phyloP scores from a whole-genome alignment of 2,888 invertebrate genomes.

The Podabrus alpinus region DNA sequence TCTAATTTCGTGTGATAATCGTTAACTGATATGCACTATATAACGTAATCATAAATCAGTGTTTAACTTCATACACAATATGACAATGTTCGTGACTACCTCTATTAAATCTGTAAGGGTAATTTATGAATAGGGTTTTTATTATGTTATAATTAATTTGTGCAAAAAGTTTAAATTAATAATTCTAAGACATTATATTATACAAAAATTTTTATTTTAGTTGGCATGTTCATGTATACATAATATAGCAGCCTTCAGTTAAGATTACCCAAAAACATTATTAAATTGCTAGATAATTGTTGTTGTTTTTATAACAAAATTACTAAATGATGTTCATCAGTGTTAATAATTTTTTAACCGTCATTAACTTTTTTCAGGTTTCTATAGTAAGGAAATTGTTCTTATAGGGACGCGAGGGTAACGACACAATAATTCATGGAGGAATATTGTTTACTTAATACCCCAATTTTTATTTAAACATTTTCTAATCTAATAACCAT shows the following conservation, averaged over 20 bases:
- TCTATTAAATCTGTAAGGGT: not conserved
- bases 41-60: not conserved
- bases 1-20: not conserved
- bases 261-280: too few relatives aligned
- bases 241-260: too few relatives aligned
- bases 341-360: too few relatives aligned
- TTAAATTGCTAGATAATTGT: too few relatives aligned
- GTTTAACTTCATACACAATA: not conserved
- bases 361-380: too few relatives aligned
- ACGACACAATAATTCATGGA: too few relatives aligned
- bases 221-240: not conserved
- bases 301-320: too few relatives aligned
- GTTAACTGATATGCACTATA: not conserved
- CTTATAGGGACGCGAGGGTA: too few relatives aligned
- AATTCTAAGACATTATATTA: not conserved
- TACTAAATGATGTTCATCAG: too few relatives aligned
- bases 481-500: not conserved
- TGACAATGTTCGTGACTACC: not conserved
- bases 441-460: too few relatives aligned
- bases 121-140: not conserved
- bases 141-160: not conserved
- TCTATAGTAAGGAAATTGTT: too few relatives aligned
- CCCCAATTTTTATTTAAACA: not conserved
- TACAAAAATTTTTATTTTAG: not conserved
- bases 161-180: not conserved